phyloP scores from a whole-genome alignment of 1,140 invertebrate genomes.

The Trachelipus rathkii region DNA sequence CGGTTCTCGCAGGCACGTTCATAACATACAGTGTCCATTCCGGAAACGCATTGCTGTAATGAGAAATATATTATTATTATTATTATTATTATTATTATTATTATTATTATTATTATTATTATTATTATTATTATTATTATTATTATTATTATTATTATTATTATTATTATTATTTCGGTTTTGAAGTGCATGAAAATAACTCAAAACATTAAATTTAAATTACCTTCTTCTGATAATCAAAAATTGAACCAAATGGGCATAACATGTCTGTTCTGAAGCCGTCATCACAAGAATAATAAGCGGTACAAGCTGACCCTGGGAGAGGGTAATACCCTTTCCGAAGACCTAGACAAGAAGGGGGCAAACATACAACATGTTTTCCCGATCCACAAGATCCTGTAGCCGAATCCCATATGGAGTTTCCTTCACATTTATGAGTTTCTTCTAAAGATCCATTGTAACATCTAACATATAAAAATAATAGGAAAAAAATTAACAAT shows the following conservation, averaged over 20 bases:
- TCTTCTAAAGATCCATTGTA: constrained; percentile 28
- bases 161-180: background rate
- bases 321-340: constrained; percentile 39
- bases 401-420: constrained; percentile 35
- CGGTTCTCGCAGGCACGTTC: constrained; percentile 51
- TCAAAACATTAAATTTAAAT: too few species aligned
- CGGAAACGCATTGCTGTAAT: constrained; percentile 44
- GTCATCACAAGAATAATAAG: constrained; percentile 39
- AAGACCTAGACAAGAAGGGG: constrained; percentile 40
- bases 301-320: constrained; percentile 37
- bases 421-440: constrained; percentile 29
- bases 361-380: constrained; percentile 29
- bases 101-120: background rate
- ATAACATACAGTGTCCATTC: constrained; percentile 48
- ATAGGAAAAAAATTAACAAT: too few species aligned
- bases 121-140: constrained; percentile 1
- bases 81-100: background rate
- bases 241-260: constrained; percentile 37
- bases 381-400: constrained; percentile 40
- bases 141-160: constrained; percentile 12
- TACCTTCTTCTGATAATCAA: constrained; percentile 42
- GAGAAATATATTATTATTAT: background rate
- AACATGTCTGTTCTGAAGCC: constrained; percentile 41
- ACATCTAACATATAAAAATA: constrained; percentile 26
- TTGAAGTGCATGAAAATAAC: background rate